A percentile compares a stretch with the other conserved stretches of the same genome.
phyloP scores from a whole-genome alignment of 2,113 vertebrate genomes.

The Camelus dromedarius region DNA sequence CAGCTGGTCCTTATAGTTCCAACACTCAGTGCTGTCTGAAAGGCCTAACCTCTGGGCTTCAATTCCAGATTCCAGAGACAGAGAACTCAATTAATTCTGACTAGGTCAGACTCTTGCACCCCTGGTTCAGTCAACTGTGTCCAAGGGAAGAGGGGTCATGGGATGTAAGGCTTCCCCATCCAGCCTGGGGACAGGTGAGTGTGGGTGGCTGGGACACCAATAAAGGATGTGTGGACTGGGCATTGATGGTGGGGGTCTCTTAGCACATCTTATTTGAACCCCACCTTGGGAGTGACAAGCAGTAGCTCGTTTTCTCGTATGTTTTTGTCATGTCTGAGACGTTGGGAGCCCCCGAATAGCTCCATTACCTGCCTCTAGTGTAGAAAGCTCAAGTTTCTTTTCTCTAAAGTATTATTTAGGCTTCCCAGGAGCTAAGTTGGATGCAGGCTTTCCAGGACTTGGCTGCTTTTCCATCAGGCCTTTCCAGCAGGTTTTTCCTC shows the following conservation, averaged over 20 bases:
- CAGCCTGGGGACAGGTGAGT: no score
- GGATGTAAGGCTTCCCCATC: neutral
- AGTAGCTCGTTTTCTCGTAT: neutral
- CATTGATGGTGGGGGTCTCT: neutral
- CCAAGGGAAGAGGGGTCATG: neutral
- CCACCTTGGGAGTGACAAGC: neutral
- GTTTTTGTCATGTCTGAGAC: neutral
- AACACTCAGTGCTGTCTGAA: neutral
- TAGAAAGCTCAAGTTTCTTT: neutral
- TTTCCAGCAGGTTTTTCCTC: neutral
- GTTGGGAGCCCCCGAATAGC: neutral
- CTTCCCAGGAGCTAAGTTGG: neutral
- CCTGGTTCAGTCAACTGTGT: neutral
- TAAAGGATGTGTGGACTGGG: neutral
- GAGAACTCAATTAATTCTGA: neutral
- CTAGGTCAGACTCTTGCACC: neutral
- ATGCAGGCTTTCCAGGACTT: neutral
- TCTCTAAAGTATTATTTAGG: neutral
- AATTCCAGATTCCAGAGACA: neutral
- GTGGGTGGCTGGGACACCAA: neutral
- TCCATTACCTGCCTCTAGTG: neutral
- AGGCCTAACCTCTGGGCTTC: neutral
- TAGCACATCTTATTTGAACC: neutral
- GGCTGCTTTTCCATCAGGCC: neutral
- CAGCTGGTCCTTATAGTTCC: neutral